These are phyloP conservation scores for Rutilus rutilus DNA, from an alignment of 2,113 vertebrate genomes.

Conservation along the genomic window DNA sequence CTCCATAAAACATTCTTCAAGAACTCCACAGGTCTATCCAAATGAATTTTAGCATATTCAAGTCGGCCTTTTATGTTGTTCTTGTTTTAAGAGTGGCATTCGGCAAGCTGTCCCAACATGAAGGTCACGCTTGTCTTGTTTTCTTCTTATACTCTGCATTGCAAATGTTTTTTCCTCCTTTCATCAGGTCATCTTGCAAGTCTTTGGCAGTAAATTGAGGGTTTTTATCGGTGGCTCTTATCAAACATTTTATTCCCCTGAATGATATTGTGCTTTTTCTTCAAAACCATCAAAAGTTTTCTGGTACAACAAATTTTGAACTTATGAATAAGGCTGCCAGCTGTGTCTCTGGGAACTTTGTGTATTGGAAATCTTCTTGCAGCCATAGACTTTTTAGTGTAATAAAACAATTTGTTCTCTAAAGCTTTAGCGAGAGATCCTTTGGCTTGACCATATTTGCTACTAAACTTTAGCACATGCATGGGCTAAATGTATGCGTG, in stretches of 20 bases:
- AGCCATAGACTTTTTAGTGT: neutral
- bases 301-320: neutral
- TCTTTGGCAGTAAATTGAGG: neutral
- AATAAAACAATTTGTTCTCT: neutral
- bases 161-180: neutral
- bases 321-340: neutral
- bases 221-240: neutral
- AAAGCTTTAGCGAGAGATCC: neutral
- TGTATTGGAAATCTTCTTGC: neutral
- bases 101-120: too few relatives aligned
- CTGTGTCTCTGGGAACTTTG: too few relatives aligned
- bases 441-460: neutral
- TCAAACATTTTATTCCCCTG: neutral
- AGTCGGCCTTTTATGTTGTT: too few relatives aligned
- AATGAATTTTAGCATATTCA: too few relatives aligned
- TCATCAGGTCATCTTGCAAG: neutral
- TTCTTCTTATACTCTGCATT: too few relatives aligned
- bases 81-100: too few relatives aligned
- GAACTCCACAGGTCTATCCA: too few relatives aligned
- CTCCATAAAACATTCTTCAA: too few relatives aligned
- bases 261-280: too few relatives aligned
- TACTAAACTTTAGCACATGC: neutral
- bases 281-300: too few relatives aligned
- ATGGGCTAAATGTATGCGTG: too few relatives aligned
- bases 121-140: too few relatives aligned